Evolutionary conservation across 92 coral and sea anemone genomes (phyloP), one percentile per base, ranked within the genome.

Genomic region (Zoanthus sansibaricus): DNA sequence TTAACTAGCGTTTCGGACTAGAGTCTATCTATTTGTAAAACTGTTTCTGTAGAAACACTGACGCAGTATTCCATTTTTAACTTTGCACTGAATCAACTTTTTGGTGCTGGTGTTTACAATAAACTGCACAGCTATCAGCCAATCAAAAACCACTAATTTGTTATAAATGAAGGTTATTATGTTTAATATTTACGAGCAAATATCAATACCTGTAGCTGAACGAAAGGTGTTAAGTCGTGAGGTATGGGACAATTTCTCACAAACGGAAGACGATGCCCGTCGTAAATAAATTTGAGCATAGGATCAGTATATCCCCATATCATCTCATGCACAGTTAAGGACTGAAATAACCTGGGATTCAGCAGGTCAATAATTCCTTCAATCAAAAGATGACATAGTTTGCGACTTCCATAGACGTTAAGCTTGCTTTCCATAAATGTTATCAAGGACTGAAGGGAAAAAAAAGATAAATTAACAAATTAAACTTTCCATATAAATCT

Each of bases 241-340:
- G 85, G 90, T 18, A 76, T 71, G 37, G 95, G 95, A 66, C 98
- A 94, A 18, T 52, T 64, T 71, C 85, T 42, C 62, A 66, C 37
- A 55, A 59, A 16, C 31, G 25, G 71, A 66, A 75, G 54, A 46
- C 20, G 17, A 47, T 51, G 83, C 11, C 25, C 17, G 3, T 80
- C 74, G 7, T 67, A 20, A n/a, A 80, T 66, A 55, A 33, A 31
- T 61, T 70, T 77, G 2, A 91, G 86, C 18, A 86, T 45, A 9
- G 92, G 90, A 82, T 96, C 98, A 17, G 67, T 83, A 71, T 96
- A 93, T 6, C 99, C 99, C 99, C 99, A 96, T 17, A 96, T 91
- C 56, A 92, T 76, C 75, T 96, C 90, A 74, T 77, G 75, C 17
- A 95, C 96, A 9, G 98, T 79, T 51, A 79, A 87, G 11, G 55